Base-by-base conservation (phyloP, 2,888 invertebrate genomes). In the Eudasyphora cyanicolor region DNA sequence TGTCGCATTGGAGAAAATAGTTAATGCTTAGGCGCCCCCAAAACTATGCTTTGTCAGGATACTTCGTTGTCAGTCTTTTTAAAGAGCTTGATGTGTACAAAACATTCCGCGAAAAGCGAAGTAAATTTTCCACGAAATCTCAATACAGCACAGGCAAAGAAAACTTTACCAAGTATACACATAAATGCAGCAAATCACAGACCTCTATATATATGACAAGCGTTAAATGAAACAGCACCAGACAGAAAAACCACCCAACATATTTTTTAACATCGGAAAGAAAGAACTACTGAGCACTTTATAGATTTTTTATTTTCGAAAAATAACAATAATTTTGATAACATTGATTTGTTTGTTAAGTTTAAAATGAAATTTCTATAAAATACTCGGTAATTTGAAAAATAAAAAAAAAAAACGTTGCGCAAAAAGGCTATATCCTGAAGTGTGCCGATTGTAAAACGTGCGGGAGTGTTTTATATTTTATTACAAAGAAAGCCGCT, bases 1-100 rank as follows among this genome's bases (percentile, higher is more conserved):
- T n/a, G n/a, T n/a, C n/a, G n/a, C n/a, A n/a, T n/a, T n/a, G n/a
- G 19, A 19, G 27, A n/a, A n/a, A 64, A 21, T 24, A 42, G 21
- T 24, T 35, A 21, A 12, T 67, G 67, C 38, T 76, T 57, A 38
- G 19, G 64, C 45, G n/a, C 5, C n/a, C 80, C 82, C 81, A 79
- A 84, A 82, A 79, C 71, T 82, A 76, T 82, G 76, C 82, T 76
- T 67, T 6, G 42, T n/a, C 35, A 78, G 82, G 75, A 76, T 73
- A 79, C 27, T 60, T 62, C 17, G 14, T 45, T 75, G 12, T 84
- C 73, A 84, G 84, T 84, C 76, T 73, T 81, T 19, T 42, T 35
- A 57, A 54, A 84, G 60, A 76, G 78, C 64, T 81, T 24, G 70
- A 67, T 29, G 10, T 42, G 24, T 75, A 35, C 29, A 49, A n/a